Conservation (phyloP, 1,140 invertebrate species). For the Brachionus koreanus region DNA sequence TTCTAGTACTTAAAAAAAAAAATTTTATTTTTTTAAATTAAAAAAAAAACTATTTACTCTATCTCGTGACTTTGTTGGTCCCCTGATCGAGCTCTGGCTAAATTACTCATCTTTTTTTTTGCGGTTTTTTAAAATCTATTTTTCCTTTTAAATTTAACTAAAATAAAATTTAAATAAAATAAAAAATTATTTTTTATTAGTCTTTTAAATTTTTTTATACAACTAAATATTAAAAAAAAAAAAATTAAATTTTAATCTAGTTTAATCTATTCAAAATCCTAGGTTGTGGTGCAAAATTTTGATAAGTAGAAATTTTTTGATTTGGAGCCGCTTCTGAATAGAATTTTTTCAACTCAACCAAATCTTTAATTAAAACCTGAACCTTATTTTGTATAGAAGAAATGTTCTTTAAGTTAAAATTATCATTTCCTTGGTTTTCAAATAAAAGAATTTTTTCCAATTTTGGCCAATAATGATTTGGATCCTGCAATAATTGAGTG, state of each 20-base stretch:
- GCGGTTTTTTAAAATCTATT: background rate
- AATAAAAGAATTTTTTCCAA: constrained; percentile 12
- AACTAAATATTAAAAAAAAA: background rate
- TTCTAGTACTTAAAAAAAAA: background rate
- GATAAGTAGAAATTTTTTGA: background rate
- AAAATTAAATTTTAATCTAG: too few relatives aligned
- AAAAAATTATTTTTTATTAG: background rate
- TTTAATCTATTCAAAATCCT: background rate
- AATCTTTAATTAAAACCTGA: background rate
- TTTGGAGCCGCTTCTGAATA: background rate
- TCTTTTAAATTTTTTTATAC: background rate
- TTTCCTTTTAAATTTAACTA: background rate
- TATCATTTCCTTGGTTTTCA: constrained; percentile 13
- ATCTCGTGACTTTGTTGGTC: background rate
- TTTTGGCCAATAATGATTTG: constrained; percentile 28
- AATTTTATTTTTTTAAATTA: background rate
- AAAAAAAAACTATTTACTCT: background rate
- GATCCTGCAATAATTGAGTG: constrained; percentile 32
- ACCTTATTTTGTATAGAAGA: background rate
- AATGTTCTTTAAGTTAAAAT: background rate
- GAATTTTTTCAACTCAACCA: constrained; percentile 35
- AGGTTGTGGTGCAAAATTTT: background rate
- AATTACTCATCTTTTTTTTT: background rate
- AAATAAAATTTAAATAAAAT: background rate
- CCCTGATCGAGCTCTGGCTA: background rate